These are phyloP conservation scores for Imbricaverruca yamaguchii DNA, from an alignment of 2,888 invertebrate species.

Conservation along the genomic window DNA sequence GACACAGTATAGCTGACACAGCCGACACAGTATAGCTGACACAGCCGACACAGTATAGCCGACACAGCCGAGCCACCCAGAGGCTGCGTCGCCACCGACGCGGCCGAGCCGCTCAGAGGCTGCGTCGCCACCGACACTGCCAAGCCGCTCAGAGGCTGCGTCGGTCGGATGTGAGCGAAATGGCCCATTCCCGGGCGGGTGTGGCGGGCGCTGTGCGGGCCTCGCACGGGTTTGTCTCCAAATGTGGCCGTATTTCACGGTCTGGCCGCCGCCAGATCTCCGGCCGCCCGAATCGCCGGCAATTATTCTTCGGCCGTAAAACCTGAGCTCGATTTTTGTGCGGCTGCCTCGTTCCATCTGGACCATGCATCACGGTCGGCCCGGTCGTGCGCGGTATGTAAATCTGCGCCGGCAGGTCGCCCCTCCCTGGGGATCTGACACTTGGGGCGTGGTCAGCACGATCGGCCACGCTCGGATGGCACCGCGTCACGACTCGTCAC, in stretches of 20 bases:
- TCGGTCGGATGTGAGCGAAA: not conserved
- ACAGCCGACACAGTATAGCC: no score
- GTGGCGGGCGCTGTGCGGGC: not conserved
- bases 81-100: no score
- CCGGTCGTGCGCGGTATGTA: not conserved
- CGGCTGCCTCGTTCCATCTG: not conserved
- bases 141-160: no score
- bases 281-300: not conserved
- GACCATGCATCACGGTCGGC: not conserved
- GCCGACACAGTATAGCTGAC: no score
- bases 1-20: no score
- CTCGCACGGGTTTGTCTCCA: not conserved
- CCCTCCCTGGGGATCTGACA: no score
- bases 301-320: not conserved
- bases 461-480: no score
- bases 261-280: not conserved
- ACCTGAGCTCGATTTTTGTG: not conserved
- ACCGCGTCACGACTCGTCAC: no score
- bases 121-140: no score
- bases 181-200: not conserved
- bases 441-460: no score
- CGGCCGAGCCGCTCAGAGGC: no score
- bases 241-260: conserved; percentile 6
- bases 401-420: not conserved
- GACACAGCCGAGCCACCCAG: no score